Evolutionary conservation across 2,113 vertebrate genomes (phyloP), one percentile per base, ranked within the genome.

Genomic region (Myrmophylax atrothorax): DNA sequence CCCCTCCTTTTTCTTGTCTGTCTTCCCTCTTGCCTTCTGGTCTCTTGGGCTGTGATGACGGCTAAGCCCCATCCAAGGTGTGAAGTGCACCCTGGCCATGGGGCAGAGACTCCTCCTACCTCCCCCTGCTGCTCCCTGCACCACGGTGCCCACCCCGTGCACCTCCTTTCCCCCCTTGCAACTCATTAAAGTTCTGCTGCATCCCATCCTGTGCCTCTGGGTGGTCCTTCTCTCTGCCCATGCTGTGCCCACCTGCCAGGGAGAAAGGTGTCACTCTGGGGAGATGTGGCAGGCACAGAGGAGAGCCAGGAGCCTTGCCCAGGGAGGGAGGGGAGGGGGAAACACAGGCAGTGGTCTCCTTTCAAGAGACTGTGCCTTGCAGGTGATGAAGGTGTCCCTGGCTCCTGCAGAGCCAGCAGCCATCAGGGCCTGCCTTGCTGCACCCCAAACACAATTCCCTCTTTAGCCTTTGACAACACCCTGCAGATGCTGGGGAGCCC

Each of bases 161-260:
- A 52, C 10, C 10, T 58, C 6, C 25, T 69, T 75, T 49, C 8
- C 29, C 7, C 84, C n/a, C 33, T 87, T 84, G 3, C 5, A 17
- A n/a, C n/a, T 67, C 87, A 91, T 31, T 93, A 93, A 95, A 91
- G 26, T 77, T 81, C 67, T 88, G 9, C 8, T 81, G 91, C 94
- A 93, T 88, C 42, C 5, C 31, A 73, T 26, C 11, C 38, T 44
- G 24, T 37, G 59, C 3, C 24, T 93, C 31, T 42, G 42, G 7
- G 52, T 88, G 12, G 3, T 93, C n/a, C n/a, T 68, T 81, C 12
- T 44, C n/a, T 42, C n/a, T 44, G 10, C 9, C 3, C 6, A 7
- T 0, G 0, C 6, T 59, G 12, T 69, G 5, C 7, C 33, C 19
- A 33, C 14, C n/a, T 84, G 44, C 16, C 18, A 33, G 47, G 20